Conservation (phyloP, 2,113 vertebrate genomes). For the Capricornis sumatraensis region DNA sequence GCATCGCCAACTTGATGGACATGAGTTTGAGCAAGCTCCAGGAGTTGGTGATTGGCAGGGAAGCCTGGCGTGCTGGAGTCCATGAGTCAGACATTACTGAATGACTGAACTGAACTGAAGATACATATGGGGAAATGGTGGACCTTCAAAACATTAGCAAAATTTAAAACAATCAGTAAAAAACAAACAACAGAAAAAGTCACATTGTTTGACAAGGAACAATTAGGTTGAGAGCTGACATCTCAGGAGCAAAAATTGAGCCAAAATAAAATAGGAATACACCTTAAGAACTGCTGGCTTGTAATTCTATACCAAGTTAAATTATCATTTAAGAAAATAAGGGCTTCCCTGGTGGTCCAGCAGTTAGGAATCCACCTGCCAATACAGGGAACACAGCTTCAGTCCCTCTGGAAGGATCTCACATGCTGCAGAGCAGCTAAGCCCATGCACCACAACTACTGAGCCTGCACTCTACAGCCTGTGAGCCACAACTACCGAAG, state of each 20-base stretch:
- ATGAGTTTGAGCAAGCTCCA: background rate
- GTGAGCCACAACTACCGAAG: background rate
- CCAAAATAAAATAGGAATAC: conserved; percentile 27
- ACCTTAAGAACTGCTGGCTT: background rate
- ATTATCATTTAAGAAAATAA: background rate
- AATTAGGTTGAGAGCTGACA: background rate
- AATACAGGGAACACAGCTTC: background rate
- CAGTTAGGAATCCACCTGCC: background rate
- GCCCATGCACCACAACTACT: background rate
- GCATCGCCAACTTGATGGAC: background rate
- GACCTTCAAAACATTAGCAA: background rate
- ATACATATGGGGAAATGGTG: background rate
- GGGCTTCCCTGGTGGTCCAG: background rate
- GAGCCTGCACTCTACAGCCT: background rate
- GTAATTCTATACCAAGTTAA: background rate
- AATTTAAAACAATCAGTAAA: background rate
- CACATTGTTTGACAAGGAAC: background rate
- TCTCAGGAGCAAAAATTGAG: background rate
- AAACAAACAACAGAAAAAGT: background rate
- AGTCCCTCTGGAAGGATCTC: background rate
- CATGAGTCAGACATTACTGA: background rate
- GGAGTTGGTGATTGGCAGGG: background rate
- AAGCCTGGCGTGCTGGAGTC: background rate
- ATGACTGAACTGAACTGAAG: background rate
- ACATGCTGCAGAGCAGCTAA: background rate